These are phyloP conservation scores for Carollia perspicillata DNA, from an alignment of 2,113 vertebrate genomes.

Conservation along the genomic window DNA sequence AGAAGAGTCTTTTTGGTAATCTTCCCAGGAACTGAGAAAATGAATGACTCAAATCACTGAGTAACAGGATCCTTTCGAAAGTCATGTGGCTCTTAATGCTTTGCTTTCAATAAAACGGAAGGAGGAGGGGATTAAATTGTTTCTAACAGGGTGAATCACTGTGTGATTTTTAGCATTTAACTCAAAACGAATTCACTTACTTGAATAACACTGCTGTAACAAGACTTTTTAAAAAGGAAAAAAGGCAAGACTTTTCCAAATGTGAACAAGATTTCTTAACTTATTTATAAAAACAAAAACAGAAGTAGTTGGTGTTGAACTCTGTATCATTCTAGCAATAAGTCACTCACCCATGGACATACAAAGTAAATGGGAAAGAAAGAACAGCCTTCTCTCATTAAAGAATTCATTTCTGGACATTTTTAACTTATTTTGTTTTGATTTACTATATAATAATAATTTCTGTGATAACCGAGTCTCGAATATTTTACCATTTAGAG, in stretches of 20 bases:
- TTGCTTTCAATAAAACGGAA: background rate
- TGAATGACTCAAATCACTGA: background rate
- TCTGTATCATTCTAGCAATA: background rate
- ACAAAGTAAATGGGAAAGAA: background rate
- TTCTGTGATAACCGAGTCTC: background rate
- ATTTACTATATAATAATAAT: background rate
- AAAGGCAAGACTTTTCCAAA: background rate
- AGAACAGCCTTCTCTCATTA: background rate
- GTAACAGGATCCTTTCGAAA: slow-evolving; percentile 10
- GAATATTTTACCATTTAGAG: background rate
- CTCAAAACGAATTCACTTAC: background rate
- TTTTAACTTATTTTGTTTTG: background rate
- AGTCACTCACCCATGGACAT: background rate
- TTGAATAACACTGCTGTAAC: background rate
- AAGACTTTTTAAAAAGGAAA: background rate
- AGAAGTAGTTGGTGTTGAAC: background rate
- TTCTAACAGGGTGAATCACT: background rate
- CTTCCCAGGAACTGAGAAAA: background rate
- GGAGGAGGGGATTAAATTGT: background rate
- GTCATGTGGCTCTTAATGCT: background rate
- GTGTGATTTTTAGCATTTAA: background rate
- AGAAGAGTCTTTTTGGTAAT: background rate
- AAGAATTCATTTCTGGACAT: background rate
- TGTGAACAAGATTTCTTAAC: background rate
- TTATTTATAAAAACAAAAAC: slow-evolving; percentile 8